Conservation (phyloP, 1,140 invertebrate genomes). For the Musca vetustissima region DNA sequence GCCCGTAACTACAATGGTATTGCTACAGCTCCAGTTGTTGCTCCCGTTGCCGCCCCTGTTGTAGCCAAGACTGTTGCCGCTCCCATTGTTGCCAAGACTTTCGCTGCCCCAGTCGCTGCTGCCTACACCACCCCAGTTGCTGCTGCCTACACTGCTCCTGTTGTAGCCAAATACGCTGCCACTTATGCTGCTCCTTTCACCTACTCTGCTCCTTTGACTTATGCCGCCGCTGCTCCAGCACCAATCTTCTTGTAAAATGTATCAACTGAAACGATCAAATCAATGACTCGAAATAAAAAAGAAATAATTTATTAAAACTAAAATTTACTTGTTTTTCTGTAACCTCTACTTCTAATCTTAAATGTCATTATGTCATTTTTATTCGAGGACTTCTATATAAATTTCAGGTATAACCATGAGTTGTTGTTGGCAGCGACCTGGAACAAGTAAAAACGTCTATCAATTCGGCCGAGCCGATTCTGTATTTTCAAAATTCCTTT, state of each 20-base stretch:
- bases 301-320: background rate
- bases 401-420: too few species aligned
- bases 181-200: constrained; percentile 37
- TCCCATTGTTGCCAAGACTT: constrained; percentile 21
- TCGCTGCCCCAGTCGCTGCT: background rate
- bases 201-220: constrained; percentile 19
- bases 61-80: constrained; percentile 28
- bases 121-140: constrained; percentile 3
- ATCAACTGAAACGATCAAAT: background rate
- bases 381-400: too few species aligned
- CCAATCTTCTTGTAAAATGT: constrained; percentile 5
- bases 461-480: too few species aligned
- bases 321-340: too few species aligned
- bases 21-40: constrained; percentile 38
- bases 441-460: too few species aligned
- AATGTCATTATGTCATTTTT: too few species aligned
- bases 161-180: constrained; percentile 11
- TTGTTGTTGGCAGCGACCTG: too few species aligned
- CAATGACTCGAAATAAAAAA: background rate
- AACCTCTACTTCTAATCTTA: too few species aligned
- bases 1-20: constrained; percentile 56
- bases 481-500: too few species aligned
- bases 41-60: constrained; percentile 25
- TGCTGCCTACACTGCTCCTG: constrained; percentile 2
- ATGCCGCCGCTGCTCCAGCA: constrained; percentile 27